Base-by-base conservation (phyloP, 2,113 vertebrate genomes). In the Centropus bengalensis region DNA sequence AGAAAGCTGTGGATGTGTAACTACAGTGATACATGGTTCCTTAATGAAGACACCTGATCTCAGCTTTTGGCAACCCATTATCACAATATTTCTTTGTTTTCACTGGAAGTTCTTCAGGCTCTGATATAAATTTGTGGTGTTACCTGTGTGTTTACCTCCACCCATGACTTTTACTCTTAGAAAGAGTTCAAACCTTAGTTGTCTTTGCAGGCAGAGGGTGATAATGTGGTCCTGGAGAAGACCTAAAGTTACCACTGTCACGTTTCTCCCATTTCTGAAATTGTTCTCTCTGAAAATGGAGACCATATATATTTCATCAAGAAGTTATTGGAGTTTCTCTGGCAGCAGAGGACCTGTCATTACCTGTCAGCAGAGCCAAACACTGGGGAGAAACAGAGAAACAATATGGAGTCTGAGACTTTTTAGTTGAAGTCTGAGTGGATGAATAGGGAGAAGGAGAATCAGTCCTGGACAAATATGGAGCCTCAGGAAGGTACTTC, bases 391-490 rank as follows among this genome's bases (percentile, higher is more conserved):
- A 9, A 21, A 76, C 12, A 22, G 5, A 47, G n/a, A 36, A 19
- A 19, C 7, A 9, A 11, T 42, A n/a, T 23, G 30, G 14, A 67
- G 4, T 8, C 40, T 67, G 28, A 12, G 24, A 22, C 14, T 45
- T 45, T 14, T 8, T 26, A 66, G 42, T 42, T 21, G 52, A 86
- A 79, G 22, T 67, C 33, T 49, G 24, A 76, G 54, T 23, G 7
- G 36, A 51, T 26, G 26, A 28, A 44, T 11, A 58, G 11, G 36
- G 30, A 89, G 27, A 63, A 68, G 36, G 27, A 71, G 11, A 9
- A 27, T 70, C 27, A 21, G 21, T 0, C 0, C 27, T 49, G 27
- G 24, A 51, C 13, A 73, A 12, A n/a, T 21, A 59, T 1, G 12
- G 20, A 73, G 14, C 8, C 16, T 5, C 22, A 44, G 45, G 24